Conservation (phyloP, 1,140 invertebrate genomes). For the Latrodectus geometricus region DNA sequence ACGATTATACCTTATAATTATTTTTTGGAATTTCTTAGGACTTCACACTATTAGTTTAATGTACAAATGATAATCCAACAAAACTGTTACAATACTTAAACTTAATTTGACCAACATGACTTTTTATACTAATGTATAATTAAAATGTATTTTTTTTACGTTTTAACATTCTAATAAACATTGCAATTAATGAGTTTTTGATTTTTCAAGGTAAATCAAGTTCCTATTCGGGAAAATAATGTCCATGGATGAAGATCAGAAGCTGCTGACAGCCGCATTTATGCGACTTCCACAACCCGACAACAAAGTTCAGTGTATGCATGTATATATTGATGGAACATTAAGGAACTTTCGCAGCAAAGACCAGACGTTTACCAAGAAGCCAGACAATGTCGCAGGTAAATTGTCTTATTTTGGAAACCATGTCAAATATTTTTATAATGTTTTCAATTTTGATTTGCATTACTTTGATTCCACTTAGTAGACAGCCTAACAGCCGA, state of each 20-base stretch:
- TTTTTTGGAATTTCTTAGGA: too few species aligned
- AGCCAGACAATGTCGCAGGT: slow-evolving; percentile 37
- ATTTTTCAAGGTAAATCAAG: too few species aligned
- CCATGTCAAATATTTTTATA: background rate
- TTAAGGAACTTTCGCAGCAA: slow-evolving; percentile 89
- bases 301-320: slow-evolving; percentile 83
- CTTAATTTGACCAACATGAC: too few species aligned
- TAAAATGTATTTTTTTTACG: too few species aligned
- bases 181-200: too few species aligned
- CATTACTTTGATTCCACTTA: background rate
- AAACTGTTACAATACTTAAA: too few species aligned
- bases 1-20: too few species aligned
- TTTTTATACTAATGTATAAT: too few species aligned
- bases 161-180: too few species aligned
- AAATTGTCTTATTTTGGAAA: background rate
- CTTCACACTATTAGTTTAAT: too few species aligned
- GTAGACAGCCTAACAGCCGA: background rate
- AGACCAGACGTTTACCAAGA: slow-evolving; percentile 77
- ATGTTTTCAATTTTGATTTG: background rate
- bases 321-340: slow-evolving; percentile 96
- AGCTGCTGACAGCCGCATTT: slow-evolving; percentile 1
- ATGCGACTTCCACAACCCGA: slow-evolving; percentile 81
- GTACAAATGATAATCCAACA: too few species aligned
- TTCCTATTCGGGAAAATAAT: background rate
- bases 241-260: background rate